These are phyloP conservation scores for Muscicapa adusta DNA, from an alignment of 2,113 vertebrate genomes.

Conservation along the genomic window DNA sequence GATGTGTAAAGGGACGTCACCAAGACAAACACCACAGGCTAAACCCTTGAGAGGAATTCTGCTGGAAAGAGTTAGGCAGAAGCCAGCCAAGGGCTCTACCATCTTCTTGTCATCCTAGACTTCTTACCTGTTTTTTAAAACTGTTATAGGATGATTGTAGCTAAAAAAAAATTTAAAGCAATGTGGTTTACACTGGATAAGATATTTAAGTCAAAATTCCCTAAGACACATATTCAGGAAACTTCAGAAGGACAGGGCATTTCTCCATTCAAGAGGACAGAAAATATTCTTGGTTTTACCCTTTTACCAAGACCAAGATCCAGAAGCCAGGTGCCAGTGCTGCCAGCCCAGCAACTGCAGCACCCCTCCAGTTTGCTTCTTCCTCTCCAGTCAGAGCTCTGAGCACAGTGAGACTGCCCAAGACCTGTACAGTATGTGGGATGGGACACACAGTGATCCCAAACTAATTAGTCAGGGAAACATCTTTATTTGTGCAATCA, in stretches of 20 bases:
- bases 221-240: not conserved
- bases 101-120: not conserved
- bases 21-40: not conserved
- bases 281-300: not conserved
- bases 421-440: not conserved
- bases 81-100: not conserved
- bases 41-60: not conserved
- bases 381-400: rapidly evolving
- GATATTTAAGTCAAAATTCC: not conserved
- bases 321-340: not conserved
- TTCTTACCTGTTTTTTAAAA: not conserved
- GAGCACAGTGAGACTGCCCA: not conserved
- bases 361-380: not conserved
- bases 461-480: not conserved
- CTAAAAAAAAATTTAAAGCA: not conserved
- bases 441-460: not conserved
- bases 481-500: not conserved
- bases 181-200: not conserved
- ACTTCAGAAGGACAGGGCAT: not conserved
- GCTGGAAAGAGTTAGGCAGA: not conserved
- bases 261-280: not conserved
- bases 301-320: not conserved
- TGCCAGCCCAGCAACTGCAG: not conserved
- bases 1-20: not conserved
- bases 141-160: not conserved